Base-by-base conservation (phyloP, 2,797 vertebrate genomes). In the Poliocrania exsul region DNA sequence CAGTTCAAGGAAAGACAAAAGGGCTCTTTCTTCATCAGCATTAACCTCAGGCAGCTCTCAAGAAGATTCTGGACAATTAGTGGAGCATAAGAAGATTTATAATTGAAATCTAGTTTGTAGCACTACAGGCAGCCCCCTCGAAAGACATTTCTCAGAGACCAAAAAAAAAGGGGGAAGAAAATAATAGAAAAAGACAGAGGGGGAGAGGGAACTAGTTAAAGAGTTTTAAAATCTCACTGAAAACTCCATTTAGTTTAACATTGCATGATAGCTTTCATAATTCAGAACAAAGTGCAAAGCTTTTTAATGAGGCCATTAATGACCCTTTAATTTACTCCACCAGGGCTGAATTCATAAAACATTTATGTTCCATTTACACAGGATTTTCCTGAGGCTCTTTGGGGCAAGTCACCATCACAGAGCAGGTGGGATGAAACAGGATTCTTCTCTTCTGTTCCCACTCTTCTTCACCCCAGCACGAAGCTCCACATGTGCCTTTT, bases 221-320 rank as follows among this genome's bases (percentile, higher is more conserved):
- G 88, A 90, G 69, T 93, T 94, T 96, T 75, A 92, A 82, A 96
- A 92, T 56, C 82, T 95, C 20, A 0, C 82, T 15, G 9, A 93
- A 96, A 95, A 92, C 79, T 92, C 95, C 94, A 65, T 89, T 86
- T 92, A 77, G 81, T 95, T 96, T 95, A 94, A 88, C 92, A 92
- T 77, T 87, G 88, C 71, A 84, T 83, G 77, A 77, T 95, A 94
- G 90, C 97, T 97, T 97, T 96, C 95, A 97, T 96, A 96, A 97
- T 96, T 95, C 96, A 95, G 94, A 95, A 96, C 91, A 89, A 97
- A 97, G 96, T 94, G 96, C 92, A 86, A 83, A 86, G 90, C 92
- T 97, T 96, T 97, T 97, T 97, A 97, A 97, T 95, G 95, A 97
- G 95, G 73, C 92, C 94, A 97, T 95, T 97, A 97, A 97, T 96